Evolutionary conservation across 1,140 invertebrate genomes (phyloP), one percentile per base, ranked within the genome.

Genomic region (Limonius californicus): DNA sequence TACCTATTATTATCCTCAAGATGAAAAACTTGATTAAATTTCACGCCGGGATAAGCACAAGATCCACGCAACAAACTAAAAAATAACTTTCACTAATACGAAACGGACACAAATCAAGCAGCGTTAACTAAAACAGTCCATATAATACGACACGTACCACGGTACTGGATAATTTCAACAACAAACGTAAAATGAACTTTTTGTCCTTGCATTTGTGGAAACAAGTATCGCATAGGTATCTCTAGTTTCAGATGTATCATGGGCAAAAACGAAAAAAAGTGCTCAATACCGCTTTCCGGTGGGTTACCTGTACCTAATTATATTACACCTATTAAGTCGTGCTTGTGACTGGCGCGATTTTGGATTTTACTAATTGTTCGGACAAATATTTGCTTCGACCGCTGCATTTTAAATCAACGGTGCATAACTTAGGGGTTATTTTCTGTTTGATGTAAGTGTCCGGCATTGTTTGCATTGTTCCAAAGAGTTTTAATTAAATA

Each of bases 271-370:
- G n/a, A 39, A 9, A 39, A 39, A 39, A 50, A 7, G 43, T n/a
- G 35, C 56, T 58, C 56, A 45, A 59, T 47, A 59, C 15, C 47
- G 20, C 19, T 59, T 59, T 59, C 42, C 43, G 27, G 23, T 23
- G 21, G 27, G 35, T 57, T 47, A 59, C 43, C 57, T 59, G 42
- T 59, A 23, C 14, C 57, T 59, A 59, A 59, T 59, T 59, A 42
- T 42, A 50, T 59, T 59, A 18, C n/a, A 39, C 57, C 57, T 47
- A 42, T 21, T n/a, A 59, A 59, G 21, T 59, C 19, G 7, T 59
- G 18, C 12, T 15, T 6, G 27, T 15, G 55, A 19, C 1, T 16
- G 15, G 11, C 19, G 39, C 20, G 14, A 23, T 19, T 47, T 23
- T n/a, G n/a, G n/a, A n/a, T n/a, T n/a, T 16, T n/a, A 30, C 23